phyloP scores from a whole-genome alignment of 2,888 invertebrate genomes.

The Beris morrisii region DNA sequence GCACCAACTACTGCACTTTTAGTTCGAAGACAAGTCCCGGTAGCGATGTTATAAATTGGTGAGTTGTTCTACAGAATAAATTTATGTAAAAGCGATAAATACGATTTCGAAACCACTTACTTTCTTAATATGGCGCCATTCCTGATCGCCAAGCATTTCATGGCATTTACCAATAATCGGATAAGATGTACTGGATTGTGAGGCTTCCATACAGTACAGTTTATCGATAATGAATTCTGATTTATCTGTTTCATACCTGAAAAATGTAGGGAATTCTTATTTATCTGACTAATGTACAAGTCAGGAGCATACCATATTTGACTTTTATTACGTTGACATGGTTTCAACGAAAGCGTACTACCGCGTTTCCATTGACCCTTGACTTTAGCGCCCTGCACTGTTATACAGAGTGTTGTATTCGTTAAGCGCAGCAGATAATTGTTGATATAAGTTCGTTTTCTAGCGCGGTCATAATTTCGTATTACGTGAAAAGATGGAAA shows the following conservation, averaged over 20 bases:
- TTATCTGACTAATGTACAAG: neutral
- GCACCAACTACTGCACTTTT: constrained; percentile 55
- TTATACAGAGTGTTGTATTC: constrained; percentile 74
- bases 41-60: constrained; percentile 83
- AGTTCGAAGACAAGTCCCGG: constrained; percentile 79
- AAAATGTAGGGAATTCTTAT: neutral
- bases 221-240: constrained; percentile 82
- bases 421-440: constrained; percentile 73
- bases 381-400: constrained; percentile 75
- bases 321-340: constrained; percentile 69
- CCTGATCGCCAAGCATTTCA: constrained; percentile 87
- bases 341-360: constrained; percentile 65
- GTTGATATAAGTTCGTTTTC: constrained; percentile 73
- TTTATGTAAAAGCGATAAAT: neutral
- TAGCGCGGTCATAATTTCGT: constrained; percentile 43
- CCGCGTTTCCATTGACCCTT: constrained; percentile 67
- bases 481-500: neutral
- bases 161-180: constrained; percentile 89
- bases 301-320: constrained; percentile 62
- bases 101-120: constrained; percentile 55
- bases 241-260: constrained; percentile 78
- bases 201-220: constrained; percentile 81
- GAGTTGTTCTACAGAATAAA: constrained; percentile 61
- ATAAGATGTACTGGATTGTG: constrained; percentile 57
- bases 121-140: constrained; percentile 81